These are phyloP conservation scores for Rhinopithecus roxellana DNA, from an alignment of 2,113 vertebrate genomes.

Conservation along the genomic window DNA sequence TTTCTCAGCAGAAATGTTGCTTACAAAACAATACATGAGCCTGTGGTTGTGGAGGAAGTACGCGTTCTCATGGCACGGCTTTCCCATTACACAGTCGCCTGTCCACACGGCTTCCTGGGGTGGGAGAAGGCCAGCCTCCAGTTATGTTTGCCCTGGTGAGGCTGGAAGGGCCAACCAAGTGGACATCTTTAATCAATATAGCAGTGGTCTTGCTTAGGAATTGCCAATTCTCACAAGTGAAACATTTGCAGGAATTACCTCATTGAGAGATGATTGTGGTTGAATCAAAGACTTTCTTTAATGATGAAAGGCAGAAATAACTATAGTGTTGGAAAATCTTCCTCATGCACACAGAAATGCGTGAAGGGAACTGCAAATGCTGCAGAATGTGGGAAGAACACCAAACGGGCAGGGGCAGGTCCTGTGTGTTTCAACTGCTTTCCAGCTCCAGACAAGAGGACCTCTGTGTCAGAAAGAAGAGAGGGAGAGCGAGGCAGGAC, in stretches of 20 bases:
- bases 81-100: constrained; percentile 43
- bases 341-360: background rate
- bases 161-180: background rate
- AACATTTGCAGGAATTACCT: background rate
- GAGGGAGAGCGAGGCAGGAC: background rate
- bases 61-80: constrained; percentile 38
- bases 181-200: background rate
- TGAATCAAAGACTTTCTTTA: constrained; percentile 14
- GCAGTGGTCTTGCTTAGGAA: background rate
- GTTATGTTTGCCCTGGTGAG: background rate
- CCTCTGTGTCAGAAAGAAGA: background rate
- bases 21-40: constrained; percentile 62
- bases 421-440: background rate
- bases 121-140: constrained; percentile 37
- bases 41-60: constrained; percentile 49
- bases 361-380: rapidly evolving
- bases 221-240: background rate
- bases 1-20: constrained; percentile 62
- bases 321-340: constrained; percentile 12
- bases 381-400: constrained; percentile 21
- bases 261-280: constrained; percentile 19
- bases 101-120: background rate
- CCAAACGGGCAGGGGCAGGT: background rate
- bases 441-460: background rate
- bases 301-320: constrained; percentile 34